Evolutionary conservation across 92 coral and sea anemone species (phyloP), one percentile per base, ranked within the genome.

Genomic region (Paragorgia papillata): DNA sequence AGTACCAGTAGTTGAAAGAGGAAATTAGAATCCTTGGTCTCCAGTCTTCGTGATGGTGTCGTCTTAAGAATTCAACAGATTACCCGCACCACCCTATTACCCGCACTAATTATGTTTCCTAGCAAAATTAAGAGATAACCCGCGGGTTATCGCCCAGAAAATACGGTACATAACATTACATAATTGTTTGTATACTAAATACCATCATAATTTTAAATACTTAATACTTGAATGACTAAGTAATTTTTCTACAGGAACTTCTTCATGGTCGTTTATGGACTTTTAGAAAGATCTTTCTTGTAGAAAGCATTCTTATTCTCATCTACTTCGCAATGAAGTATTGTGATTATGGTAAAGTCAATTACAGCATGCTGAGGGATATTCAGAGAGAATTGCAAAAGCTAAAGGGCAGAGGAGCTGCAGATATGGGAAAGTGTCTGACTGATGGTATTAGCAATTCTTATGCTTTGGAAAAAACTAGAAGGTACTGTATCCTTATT

Each of bases 301-400:
- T 89, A 43, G 60, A 57, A 21, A 82, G 89, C 5, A 70, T 83
- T 33, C 44, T 81, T 26, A 58, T 80, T 18, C 89, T 94, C 27
- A 43, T 86, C 17, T 81, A 80, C 50, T 76, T 79, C 15, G 95
- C 90, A 9, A 90, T 88, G 66, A 81, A 75, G 46, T 94, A 90
- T 59, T 85, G 86, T 73, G 98, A 94, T 81, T 94, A 91, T 73
- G 90, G 79, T 77, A 90, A 83, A 65, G 88, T 94, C 65, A 94
- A 94, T 85, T 85, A 86, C 56, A 74, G 75, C 17, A 86, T 94
- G 88, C 82, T 94, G 54, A 86, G 80, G 33, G 92, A 91, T 40
- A 89, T 94, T 63, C 90, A 89, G 76, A 78, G 79, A n/a, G 95
- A 94, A 69, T 85, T 94, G 26, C 43, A 43, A 28, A 96, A 89